A percentile compares a stretch with the other conserved stretches of the same genome.
Conservation (phyloP, 2,888 invertebrate genomes). For the Agriopis leucophaearia region DNA sequence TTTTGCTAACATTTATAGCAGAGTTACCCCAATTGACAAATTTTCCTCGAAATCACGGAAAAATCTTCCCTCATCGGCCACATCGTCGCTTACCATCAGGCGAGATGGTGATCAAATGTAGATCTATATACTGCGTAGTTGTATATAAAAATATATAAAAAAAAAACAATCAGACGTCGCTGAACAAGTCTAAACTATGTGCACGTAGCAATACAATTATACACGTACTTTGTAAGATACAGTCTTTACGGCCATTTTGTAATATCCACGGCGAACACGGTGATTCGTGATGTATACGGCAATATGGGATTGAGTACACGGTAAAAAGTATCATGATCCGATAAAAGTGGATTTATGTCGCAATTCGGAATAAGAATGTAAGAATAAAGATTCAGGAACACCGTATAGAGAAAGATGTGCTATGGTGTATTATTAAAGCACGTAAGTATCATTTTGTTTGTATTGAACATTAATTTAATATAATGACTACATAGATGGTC, state of each 20-base stretch:
- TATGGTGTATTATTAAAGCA: not conserved
- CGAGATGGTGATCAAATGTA: too few species aligned
- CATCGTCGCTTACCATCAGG: too few species aligned
- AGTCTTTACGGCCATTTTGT: slow-evolving; percentile 13
- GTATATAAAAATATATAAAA: too few species aligned
- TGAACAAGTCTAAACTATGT: not conserved
- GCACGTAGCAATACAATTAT: not conserved
- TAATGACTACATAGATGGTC: too few species aligned
- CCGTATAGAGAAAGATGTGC: not conserved
- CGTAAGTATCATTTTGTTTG: not conserved
- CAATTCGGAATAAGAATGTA: slow-evolving; percentile 6
- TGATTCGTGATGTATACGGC: slow-evolving; percentile 27
- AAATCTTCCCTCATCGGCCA: too few species aligned
- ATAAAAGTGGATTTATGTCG: slow-evolving; percentile 29
- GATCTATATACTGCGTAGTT: too few species aligned
- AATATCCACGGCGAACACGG: slow-evolving; percentile 8
- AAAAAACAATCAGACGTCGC: too few species aligned
- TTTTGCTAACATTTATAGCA: too few species aligned
- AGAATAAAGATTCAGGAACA: slow-evolving; percentile 1
- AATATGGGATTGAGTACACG: slow-evolving; percentile 21
- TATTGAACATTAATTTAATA: too few species aligned
- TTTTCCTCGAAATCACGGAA: too few species aligned
- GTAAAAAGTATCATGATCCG: slow-evolving; percentile 24
- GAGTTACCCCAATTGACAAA: too few species aligned
- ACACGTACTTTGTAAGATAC: not conserved